Evolutionary conservation across 2,113 vertebrate species (phyloP).

Genomic region (Nycticorax nycticorax): DNA sequence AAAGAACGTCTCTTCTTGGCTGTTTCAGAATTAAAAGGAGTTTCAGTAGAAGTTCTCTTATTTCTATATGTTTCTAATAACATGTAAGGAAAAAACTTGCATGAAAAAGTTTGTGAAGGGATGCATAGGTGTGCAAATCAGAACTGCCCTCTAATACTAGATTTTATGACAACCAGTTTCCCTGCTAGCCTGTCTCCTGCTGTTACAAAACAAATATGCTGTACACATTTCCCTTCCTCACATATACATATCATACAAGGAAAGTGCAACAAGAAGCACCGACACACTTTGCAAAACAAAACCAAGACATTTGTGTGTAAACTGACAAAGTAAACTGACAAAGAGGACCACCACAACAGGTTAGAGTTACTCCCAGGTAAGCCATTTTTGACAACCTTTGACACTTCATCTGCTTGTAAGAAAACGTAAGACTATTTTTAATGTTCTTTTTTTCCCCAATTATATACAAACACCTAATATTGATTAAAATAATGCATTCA

Average conservation of each 20-base stretch:
- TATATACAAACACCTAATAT: background rate
- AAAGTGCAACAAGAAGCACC: background rate
- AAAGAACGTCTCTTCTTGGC: background rate
- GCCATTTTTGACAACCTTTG: background rate
- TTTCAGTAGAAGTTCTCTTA: background rate
- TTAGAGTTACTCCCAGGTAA: background rate
- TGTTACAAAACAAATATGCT: background rate
- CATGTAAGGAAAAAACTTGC: background rate
- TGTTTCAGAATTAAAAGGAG: background rate
- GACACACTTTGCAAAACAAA: background rate
- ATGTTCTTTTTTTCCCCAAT: background rate
- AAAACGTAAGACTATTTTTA: background rate
- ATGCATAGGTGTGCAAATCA: background rate
- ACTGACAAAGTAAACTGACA: conserved; percentile 1
- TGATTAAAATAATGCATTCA: background rate
- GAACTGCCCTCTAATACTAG: background rate
- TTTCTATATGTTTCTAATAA: background rate
- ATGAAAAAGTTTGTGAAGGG: background rate
- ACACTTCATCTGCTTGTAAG: background rate
- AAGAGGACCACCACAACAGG: background rate
- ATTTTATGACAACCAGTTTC: background rate
- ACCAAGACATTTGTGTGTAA: background rate
- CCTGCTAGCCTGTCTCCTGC: background rate
- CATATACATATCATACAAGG: background rate
- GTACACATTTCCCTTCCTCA: background rate